A percentile compares a stretch with the other conserved stretches of the same genome.
Conservation (phyloP, 2,113 vertebrate species). For the Stomatorhinus ivindoensis region DNA sequence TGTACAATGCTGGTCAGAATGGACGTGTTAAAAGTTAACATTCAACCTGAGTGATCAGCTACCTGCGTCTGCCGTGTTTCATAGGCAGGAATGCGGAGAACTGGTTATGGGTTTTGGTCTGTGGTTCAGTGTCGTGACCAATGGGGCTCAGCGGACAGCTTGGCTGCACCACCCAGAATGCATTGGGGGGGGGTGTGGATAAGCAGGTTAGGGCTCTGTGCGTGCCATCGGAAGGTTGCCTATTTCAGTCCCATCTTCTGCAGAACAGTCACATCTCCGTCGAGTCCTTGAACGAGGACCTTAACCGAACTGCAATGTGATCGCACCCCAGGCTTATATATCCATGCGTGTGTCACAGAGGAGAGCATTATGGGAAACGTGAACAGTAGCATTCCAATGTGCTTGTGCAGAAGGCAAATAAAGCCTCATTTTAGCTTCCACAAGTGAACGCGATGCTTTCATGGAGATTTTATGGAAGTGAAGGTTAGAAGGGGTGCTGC, state of each 20-base stretch:
- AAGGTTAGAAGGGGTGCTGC: constrained; percentile 42
- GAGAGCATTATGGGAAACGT: not conserved
- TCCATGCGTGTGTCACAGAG: not conserved
- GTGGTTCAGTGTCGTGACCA: not conserved
- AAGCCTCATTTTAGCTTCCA: not conserved
- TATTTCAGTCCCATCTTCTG: not conserved
- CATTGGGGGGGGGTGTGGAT: not conserved
- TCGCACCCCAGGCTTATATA: not conserved
- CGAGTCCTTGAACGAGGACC: not conserved
- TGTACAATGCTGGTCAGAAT: not conserved
- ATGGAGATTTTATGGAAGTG: not conserved
- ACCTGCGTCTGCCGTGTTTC: not conserved
- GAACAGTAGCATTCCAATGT: not conserved
- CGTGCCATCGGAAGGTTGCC: not conserved
- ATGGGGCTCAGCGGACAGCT: not conserved
- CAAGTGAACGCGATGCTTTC: not conserved
- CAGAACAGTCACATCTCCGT: not conserved
- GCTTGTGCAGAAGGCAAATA: not conserved
- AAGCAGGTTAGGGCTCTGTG: not conserved
- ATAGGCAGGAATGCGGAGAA: not conserved
- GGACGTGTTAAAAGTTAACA: not conserved
- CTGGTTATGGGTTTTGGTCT: not conserved
- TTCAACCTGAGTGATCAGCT: not conserved
- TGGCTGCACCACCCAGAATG: not conserved
- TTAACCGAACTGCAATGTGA: not conserved